Evolutionary conservation across 2,888 invertebrate species (phyloP).

Genomic region (Frankliniella fusca): DNA sequence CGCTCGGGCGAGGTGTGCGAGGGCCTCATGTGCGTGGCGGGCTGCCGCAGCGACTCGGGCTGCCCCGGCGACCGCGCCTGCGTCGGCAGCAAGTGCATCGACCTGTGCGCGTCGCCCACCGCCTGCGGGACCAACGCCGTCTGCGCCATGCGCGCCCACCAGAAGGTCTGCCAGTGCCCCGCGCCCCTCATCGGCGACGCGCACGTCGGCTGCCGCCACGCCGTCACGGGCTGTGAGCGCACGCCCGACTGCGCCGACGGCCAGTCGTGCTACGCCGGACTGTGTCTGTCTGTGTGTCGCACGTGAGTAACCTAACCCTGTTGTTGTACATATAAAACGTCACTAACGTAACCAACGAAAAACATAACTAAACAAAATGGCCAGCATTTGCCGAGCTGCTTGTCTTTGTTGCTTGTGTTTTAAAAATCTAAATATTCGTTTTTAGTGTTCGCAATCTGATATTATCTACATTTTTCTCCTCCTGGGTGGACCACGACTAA

Average conservation of each 20-base stretch:
- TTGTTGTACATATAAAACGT: background rate
- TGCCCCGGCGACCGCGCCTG: constrained; percentile 72
- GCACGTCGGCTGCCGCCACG: constrained; percentile 65
- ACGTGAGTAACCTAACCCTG: constrained; percentile 53
- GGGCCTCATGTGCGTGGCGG: constrained; percentile 69
- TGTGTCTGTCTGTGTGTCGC: constrained; percentile 73
- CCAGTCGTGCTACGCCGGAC: constrained; percentile 71
- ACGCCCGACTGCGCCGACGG: constrained; percentile 66
- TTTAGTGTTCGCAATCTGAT: background rate
- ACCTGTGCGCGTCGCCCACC: constrained; percentile 71
- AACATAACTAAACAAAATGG: background rate
- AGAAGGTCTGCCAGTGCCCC: constrained; percentile 70
- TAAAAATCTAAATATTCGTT: too few relatives aligned
- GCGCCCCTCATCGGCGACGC: constrained; percentile 69
- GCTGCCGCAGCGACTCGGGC: constrained; percentile 75
- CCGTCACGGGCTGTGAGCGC: constrained; percentile 58
- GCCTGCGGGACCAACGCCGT: constrained; percentile 80
- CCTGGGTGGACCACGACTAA: background rate
- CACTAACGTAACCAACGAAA: background rate
- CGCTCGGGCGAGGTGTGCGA: constrained; percentile 82
- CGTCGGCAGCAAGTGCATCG: constrained; percentile 68
- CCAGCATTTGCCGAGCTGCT: background rate
- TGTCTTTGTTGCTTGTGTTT: background rate
- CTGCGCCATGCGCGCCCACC: constrained; percentile 66
- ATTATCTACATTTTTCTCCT: constrained; percentile 28